These are phyloP conservation scores for Anthopleura xanthogrammica DNA, from an alignment of 92 coral and sea anemone genomes.

Conservation along the genomic window DNA sequence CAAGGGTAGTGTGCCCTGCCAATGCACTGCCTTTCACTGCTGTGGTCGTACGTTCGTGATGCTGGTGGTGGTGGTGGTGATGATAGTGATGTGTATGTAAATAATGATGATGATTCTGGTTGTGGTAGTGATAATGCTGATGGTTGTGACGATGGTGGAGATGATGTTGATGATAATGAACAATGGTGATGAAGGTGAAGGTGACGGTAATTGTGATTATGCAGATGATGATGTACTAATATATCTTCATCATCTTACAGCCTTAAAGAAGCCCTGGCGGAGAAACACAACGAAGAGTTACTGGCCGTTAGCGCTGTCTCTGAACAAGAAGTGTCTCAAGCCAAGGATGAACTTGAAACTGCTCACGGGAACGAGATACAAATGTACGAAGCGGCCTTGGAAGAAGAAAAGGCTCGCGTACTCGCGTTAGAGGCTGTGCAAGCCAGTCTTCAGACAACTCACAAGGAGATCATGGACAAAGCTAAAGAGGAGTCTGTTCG, in stretches of 20 bases:
- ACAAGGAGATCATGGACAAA: conserved; percentile 63
- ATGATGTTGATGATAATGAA: not conserved
- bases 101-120: not conserved
- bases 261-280: conserved; percentile 54
- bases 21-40: too few species aligned
- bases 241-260: conserved; percentile 15
- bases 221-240: not conserved
- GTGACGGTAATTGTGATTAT: not conserved
- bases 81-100: not conserved
- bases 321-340: conserved; percentile 73
- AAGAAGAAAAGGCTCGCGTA: conserved; percentile 71
- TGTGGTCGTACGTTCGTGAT: not conserved
- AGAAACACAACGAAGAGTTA: conserved; percentile 65
- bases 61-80: not conserved
- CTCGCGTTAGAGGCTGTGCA: conserved; percentile 68
- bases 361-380: conserved; percentile 79
- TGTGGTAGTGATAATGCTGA: not conserved
- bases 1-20: too few species aligned
- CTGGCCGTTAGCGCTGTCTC: conserved; percentile 72
- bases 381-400: conserved; percentile 53
- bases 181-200: not conserved
- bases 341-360: conserved; percentile 78
- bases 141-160: too few species aligned
- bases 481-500: conserved; percentile 51
- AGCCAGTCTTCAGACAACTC: conserved; percentile 64